These are phyloP conservation scores for Malachius bipustulatus DNA, from an alignment of 2,888 invertebrate genomes.

Conservation along the genomic window DNA sequence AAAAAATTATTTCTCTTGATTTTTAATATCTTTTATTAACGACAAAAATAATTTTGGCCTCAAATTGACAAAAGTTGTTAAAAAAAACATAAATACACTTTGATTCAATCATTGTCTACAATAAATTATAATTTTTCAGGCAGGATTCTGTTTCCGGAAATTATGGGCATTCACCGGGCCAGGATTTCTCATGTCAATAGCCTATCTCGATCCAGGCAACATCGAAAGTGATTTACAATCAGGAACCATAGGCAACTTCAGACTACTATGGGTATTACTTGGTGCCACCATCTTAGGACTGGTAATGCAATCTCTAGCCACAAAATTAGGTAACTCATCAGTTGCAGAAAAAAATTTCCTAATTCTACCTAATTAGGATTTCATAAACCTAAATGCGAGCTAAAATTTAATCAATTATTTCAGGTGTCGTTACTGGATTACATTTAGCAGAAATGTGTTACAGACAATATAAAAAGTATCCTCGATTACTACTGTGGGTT, in stretches of 20 bases:
- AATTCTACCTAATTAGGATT: background rate
- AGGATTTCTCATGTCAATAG: slow-evolving; percentile 86
- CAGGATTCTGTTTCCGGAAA: slow-evolving; percentile 66
- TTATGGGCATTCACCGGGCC: slow-evolving; percentile 88
- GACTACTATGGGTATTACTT: slow-evolving; percentile 73
- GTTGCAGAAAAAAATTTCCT: background rate
- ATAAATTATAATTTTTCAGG: slow-evolving; percentile 34
- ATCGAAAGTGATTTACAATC: slow-evolving; percentile 84
- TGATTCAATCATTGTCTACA: slow-evolving; percentile 8
- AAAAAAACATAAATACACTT: slow-evolving; percentile 8
- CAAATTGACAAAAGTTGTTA: slow-evolving; percentile 7
- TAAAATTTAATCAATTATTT: slow-evolving; percentile 14
- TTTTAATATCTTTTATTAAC: too few species aligned
- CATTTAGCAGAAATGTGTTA: slow-evolving; percentile 75
- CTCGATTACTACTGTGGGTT: slow-evolving; percentile 69
- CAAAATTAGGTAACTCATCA: slow-evolving; percentile 47
- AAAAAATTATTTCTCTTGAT: too few species aligned
- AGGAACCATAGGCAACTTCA: slow-evolving; percentile 66
- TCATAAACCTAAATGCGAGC: background rate
- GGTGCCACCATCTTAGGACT: slow-evolving; percentile 74
- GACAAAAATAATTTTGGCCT: too few species aligned
- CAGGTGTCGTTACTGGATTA: slow-evolving; percentile 59
- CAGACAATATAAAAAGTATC: slow-evolving; percentile 60
- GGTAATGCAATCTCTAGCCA: slow-evolving; percentile 61
- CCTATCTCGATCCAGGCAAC: slow-evolving; percentile 84